Conservation (phyloP, 1,140 invertebrate genomes). For the Drosophila quadrilineata region DNA sequence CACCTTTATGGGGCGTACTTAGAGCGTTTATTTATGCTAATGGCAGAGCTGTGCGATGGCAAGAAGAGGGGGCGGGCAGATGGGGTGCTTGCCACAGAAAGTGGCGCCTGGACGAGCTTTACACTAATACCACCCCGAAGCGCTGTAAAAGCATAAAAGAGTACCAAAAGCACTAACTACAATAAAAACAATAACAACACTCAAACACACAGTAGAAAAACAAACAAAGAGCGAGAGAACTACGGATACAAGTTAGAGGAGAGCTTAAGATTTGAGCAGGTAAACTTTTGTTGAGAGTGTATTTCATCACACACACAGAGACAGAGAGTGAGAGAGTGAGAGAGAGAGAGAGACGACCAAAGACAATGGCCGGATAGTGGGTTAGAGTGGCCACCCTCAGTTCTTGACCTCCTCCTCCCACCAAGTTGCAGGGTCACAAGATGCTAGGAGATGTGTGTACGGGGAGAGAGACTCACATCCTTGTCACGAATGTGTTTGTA, state of each 20-base stretch:
- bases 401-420: conserved; percentile 49
- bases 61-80: too few species aligned
- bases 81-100: conserved; percentile 12
- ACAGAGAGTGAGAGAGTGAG: neutral
- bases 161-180: conserved; percentile 19
- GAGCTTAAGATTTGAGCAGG: conserved; percentile 68
- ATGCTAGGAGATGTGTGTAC: neutral
- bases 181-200: conserved; percentile 20
- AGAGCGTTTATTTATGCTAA: conserved; percentile 79
- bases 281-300: conserved; percentile 50
- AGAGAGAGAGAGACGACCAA: too few species aligned
- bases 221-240: too few species aligned
- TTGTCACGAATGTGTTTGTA: conserved; percentile 80
- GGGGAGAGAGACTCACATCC: conserved; percentile 41
- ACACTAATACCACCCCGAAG: conserved; percentile 79
- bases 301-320: conserved; percentile 55
- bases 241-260: conserved; percentile 37
- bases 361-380: conserved; percentile 20
- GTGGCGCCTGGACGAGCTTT: conserved; percentile 35
- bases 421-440: neutral
- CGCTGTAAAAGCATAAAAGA: conserved; percentile 68
- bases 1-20: conserved; percentile 78
- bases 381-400: conserved; percentile 33
- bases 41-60: conserved; percentile 44
- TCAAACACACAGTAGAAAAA: conserved; percentile 12